Conservation (phyloP, 2,113 vertebrate genomes). For the Alligator mississippiensis region DNA sequence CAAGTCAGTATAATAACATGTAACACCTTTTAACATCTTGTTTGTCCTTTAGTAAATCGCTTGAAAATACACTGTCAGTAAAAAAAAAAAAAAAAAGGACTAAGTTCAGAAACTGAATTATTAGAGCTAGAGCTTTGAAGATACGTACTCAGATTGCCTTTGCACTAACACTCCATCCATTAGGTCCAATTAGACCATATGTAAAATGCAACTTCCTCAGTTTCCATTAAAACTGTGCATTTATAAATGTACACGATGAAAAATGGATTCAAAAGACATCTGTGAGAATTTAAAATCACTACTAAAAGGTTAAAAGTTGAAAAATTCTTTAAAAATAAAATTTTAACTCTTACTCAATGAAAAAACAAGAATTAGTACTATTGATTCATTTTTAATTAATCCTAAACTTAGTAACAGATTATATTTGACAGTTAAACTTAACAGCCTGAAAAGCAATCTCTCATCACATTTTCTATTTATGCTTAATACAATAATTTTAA, state of each 20-base stretch:
- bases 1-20: not conserved
- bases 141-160: not conserved
- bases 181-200: not conserved
- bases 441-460: conserved; percentile 12
- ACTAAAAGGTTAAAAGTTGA: not conserved
- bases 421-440: not conserved
- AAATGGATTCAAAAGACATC: not conserved
- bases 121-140: not conserved
- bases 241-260: not conserved
- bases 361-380: conserved; percentile 41
- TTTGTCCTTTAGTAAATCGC: not conserved
- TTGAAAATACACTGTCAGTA: not conserved
- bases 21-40: not conserved
- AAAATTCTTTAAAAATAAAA: not conserved
- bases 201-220: not conserved
- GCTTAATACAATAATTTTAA: not conserved
- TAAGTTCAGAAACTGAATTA: not conserved
- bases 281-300: not conserved
- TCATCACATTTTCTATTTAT: conserved; percentile 49
- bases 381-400: conserved; percentile 65
- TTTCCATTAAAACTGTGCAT: not conserved
- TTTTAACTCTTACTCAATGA: not conserved
- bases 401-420: not conserved
- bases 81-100: not conserved
- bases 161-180: not conserved